Percentiles rank a stretch among this genome's conserved stretches.
phyloP scores from a whole-genome alignment of 2,113 vertebrate genomes.

The Limanda limanda region DNA sequence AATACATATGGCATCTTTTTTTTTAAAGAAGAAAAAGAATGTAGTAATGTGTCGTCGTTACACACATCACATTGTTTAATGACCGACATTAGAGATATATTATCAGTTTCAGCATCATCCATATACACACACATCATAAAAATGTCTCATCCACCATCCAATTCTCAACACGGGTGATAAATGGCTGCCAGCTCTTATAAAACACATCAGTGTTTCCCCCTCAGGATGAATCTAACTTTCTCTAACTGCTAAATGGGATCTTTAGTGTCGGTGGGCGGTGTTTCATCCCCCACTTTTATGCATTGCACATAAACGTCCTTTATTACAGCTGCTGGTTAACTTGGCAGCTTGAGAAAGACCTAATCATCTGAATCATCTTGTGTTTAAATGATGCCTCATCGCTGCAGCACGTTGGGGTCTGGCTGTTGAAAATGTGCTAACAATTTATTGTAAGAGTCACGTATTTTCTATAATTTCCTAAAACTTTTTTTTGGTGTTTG shows the following conservation, averaged over 20 bases:
- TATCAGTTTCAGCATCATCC: background rate
- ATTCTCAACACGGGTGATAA: background rate
- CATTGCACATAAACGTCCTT: background rate
- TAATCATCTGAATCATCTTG: background rate
- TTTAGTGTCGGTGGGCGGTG: background rate
- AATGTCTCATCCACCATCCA: background rate
- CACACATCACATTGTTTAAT: background rate
- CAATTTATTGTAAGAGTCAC: background rate
- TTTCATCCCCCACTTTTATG: background rate
- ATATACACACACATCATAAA: background rate
- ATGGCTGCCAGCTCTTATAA: background rate
- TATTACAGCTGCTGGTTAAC: conserved; percentile 1
- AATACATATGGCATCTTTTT: too few species aligned
- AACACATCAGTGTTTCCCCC: background rate
- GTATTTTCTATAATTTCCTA: background rate
- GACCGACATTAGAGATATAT: background rate
- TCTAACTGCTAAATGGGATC: background rate
- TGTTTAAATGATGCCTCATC: background rate
- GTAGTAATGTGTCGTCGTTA: background rate
- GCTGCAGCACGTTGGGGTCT: background rate
- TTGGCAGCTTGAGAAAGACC: background rate
- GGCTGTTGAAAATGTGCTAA: background rate
- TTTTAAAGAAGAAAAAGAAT: background rate
- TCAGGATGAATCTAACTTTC: background rate
- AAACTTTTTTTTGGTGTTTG: background rate